These are phyloP conservation scores for Acronicta leporina DNA, from an alignment of 2,888 invertebrate genomes.

Conservation along the genomic window DNA sequence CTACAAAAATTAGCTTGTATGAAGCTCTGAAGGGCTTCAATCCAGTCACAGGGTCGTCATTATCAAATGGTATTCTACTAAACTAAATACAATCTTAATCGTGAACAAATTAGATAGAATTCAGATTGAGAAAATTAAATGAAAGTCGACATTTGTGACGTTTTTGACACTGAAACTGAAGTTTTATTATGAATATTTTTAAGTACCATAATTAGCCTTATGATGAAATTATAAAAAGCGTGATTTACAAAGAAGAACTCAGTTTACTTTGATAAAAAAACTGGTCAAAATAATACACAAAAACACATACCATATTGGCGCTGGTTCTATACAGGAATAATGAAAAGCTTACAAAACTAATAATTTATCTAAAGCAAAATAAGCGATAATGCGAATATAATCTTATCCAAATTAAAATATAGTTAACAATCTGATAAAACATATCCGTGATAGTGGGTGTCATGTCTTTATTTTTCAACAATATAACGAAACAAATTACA, in stretches of 20 bases:
- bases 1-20: too few relatives aligned
- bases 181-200: too few relatives aligned
- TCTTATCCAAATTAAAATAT: constrained; percentile 71
- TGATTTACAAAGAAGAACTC: neutral
- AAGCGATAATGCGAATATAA: constrained; percentile 56
- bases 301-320: constrained; percentile 76
- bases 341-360: constrained; percentile 27
- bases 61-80: too few relatives aligned
- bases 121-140: too few relatives aligned
- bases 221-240: neutral
- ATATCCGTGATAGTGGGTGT: constrained; percentile 35
- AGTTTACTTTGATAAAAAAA: too few relatives aligned
- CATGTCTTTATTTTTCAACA: neutral
- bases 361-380: constrained; percentile 59
- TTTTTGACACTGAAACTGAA: too few relatives aligned
- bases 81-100: too few relatives aligned
- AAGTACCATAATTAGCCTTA: too few relatives aligned
- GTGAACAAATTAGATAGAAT: too few relatives aligned
- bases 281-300: neutral
- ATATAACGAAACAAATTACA: neutral
- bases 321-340: constrained; percentile 65
- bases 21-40: too few relatives aligned
- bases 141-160: too few relatives aligned
- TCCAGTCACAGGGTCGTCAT: too few relatives aligned
- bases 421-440: constrained; percentile 46